A percentile compares a stretch with the other conserved stretches of the same genome.
Evolutionary conservation across 2,888 invertebrate genomes (phyloP).

Genomic region (Campoplex capitator): DNA sequence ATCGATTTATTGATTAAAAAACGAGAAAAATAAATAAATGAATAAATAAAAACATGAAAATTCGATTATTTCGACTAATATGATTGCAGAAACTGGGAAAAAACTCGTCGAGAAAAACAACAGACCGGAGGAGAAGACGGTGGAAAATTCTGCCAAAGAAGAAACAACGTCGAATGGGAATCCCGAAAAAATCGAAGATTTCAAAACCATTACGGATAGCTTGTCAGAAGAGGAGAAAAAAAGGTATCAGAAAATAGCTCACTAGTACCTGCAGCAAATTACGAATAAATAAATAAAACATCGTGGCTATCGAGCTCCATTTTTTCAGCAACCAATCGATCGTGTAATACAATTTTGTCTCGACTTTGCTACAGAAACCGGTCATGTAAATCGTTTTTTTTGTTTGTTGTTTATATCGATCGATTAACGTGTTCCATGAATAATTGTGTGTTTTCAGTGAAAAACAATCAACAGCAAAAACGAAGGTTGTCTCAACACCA

Average conservation of each 20-base stretch:
- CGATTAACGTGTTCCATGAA: slow-evolving; percentile 60
- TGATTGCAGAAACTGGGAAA: background rate
- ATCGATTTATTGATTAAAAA: too few species aligned
- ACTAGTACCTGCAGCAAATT: background rate
- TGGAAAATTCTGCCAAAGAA: slow-evolving; percentile 3
- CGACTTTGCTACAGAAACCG: background rate
- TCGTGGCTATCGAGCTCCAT: background rate
- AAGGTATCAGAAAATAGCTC: slow-evolving; percentile 26
- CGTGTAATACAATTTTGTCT: background rate
- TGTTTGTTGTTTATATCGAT: slow-evolving; percentile 24
- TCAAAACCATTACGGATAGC: slow-evolving; percentile 3
- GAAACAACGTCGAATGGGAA: slow-evolving; percentile 18
- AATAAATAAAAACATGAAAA: too few species aligned
- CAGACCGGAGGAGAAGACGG: background rate
- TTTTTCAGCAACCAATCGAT: background rate
- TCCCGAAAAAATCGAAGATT: background rate
- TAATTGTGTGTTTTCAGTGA: slow-evolving; percentile 75
- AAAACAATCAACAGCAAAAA: slow-evolving; percentile 72
- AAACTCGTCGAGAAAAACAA: slow-evolving; percentile 12
- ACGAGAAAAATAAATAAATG: too few species aligned
- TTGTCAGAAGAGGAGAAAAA: slow-evolving; percentile 13
- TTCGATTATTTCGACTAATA: too few species aligned
- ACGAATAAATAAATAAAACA: background rate
- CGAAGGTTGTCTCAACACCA: slow-evolving; percentile 61
- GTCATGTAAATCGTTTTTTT: slow-evolving; percentile 33